A percentile compares a stretch with the other conserved stretches of the same genome.
Evolutionary conservation across 2,888 invertebrate genomes (phyloP).

Genomic region (Agonopterix heracliana): DNA sequence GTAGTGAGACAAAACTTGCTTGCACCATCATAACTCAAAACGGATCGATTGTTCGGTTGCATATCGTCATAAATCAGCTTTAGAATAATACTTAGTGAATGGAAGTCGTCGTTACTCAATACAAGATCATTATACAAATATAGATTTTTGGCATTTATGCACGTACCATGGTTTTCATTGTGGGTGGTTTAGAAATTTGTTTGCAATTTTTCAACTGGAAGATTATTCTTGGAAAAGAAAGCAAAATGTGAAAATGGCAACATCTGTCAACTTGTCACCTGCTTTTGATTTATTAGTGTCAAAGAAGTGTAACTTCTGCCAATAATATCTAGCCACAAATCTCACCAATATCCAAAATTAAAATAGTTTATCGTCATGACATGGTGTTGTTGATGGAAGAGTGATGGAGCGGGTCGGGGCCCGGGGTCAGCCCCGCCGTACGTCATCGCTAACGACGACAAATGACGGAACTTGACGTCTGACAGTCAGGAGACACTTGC

Average conservation of each 20-base stretch:
- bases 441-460: slow-evolving; percentile 75
- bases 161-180: slow-evolving; percentile 53
- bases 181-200: slow-evolving; percentile 53
- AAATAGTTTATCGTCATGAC: not conserved
- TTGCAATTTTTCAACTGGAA: slow-evolving; percentile 44
- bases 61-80: slow-evolving; percentile 69
- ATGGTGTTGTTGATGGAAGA: slow-evolving; percentile 51
- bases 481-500: slow-evolving; percentile 14
- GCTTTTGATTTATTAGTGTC: slow-evolving; percentile 28
- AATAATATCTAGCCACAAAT: not conserved
- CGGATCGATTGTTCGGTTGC: slow-evolving; percentile 65
- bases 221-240: slow-evolving; percentile 65
- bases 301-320: not conserved
- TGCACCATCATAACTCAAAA: slow-evolving; percentile 63
- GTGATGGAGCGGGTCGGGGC: slow-evolving; percentile 61
- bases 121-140: slow-evolving; percentile 73
- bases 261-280: slow-evolving; percentile 51
- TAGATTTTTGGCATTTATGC: slow-evolving; percentile 69
- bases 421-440: slow-evolving; percentile 64
- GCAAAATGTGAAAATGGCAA: slow-evolving; percentile 33
- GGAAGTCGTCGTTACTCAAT: slow-evolving; percentile 60
- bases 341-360: not conserved
- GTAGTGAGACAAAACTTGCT: slow-evolving; percentile 55
- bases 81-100: slow-evolving; percentile 56
- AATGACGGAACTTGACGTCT: slow-evolving; percentile 58